Evolutionary conservation across 37 sponge, comb jelly and placozoan genomes (phyloP), one percentile per base, ranked within the genome.

Genomic region (Aplysina aerophoba): DNA sequence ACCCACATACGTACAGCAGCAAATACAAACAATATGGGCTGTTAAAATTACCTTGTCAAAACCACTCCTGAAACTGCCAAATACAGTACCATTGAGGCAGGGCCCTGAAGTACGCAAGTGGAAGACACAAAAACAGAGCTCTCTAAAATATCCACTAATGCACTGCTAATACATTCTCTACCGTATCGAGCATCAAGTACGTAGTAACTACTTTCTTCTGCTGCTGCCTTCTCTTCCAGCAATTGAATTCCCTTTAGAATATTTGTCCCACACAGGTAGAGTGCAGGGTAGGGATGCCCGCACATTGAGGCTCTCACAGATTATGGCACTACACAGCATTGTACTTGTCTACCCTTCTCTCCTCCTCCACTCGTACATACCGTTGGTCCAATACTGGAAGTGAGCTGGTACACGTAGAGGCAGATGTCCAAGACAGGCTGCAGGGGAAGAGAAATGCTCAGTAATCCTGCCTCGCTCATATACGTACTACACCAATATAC

Each of bases 41-140:
- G 25, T 34, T 24, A 31, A 37, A 64, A 69, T 37, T 68, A 94
- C 95, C 87, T 91, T 1, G 96, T 95, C 37, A 95, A 77, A 20
- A 95, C 74, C 37, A 90, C 15, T 53, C 96, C 96, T 25, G 96
- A 95, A 15, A 95, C 14, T 17, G 87, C 89, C 30, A 95, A 91
- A 36, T 95, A 95, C 0, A 28, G 78, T 62, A 95, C 80, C 96
- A 95, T 95, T 27, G 83, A 75, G 15, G 84, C 15, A 5, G 96
- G 96, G 12, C 96, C 96, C 85, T 93, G 81, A 39, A 54, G 36
- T 40, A 80, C 59, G 59, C 28, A 80, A 13, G 15, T 25, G 28
- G 14, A 53, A 56, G 59, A 22, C 11, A 53, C 27, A 25, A 5
- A 40, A 27, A 16, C 5, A 81, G 38, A 34, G 36, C 55, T 22